Percentiles rank a stretch among this genome's conserved stretches.
phyloP scores from a whole-genome alignment of 2,113 vertebrate genomes.

The Capreolus pygargus region DNA sequence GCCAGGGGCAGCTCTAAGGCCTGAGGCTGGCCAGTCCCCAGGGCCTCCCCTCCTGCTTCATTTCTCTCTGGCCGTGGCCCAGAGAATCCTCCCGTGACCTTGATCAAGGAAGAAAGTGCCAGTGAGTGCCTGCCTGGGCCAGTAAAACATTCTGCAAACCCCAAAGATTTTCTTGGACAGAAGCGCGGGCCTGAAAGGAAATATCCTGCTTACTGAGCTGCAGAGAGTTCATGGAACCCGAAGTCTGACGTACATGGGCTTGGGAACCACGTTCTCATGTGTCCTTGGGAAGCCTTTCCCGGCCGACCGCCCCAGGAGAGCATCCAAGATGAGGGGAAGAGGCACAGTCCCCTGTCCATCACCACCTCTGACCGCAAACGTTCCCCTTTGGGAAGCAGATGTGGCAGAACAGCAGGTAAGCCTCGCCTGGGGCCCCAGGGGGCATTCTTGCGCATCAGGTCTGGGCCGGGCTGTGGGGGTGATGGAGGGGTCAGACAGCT shows the following conservation, averaged over 20 bases:
- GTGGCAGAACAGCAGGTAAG: fast-evolving
- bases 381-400: background rate
- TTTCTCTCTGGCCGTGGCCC: background rate
- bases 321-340: background rate
- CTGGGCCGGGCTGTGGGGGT: fast-evolving
- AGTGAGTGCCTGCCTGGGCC: background rate
- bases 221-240: fast-evolving
- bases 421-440: background rate
- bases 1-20: background rate
- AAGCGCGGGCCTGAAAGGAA: background rate
- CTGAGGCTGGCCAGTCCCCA: fast-evolving
- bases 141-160: background rate
- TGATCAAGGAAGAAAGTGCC: background rate
- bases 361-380: background rate
- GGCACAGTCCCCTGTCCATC: background rate
- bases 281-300: background rate
- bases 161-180: background rate
- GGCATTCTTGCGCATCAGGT: fast-evolving
- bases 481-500: fast-evolving
- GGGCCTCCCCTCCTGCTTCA: fast-evolving
- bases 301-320: fast-evolving
- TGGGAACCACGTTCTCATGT: background rate
- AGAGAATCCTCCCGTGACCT: background rate
- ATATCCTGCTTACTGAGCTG: background rate
- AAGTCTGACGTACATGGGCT: background rate